These are phyloP conservation scores for Oscheius sp. DNA, from an alignment of 2,888 invertebrate species.

Conservation along the genomic window DNA sequence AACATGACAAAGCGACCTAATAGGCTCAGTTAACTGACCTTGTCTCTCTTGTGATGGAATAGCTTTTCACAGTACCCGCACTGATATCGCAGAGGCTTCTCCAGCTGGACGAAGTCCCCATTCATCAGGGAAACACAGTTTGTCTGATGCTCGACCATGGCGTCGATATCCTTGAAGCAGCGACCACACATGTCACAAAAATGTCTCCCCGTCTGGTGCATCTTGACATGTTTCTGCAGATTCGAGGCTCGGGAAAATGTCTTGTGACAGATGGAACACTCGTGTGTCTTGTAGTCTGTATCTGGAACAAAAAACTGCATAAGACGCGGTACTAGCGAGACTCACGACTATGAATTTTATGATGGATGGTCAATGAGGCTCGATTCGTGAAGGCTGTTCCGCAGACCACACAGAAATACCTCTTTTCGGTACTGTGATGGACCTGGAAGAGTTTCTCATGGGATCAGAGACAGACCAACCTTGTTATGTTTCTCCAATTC, in stretches of 20 bases:
- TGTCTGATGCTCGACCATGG: constrained; percentile 41
- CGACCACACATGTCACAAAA: constrained; percentile 51
- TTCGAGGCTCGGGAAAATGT: constrained; percentile 45
- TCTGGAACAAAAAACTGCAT: not conserved
- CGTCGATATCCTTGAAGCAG: constrained; percentile 43
- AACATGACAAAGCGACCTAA: not conserved
- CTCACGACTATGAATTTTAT: constrained; percentile 31
- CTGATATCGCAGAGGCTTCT: constrained; percentile 47
- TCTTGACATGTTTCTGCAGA: constrained; percentile 44
- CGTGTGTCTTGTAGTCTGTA: constrained; percentile 35
- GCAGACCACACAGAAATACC: constrained; percentile 33
- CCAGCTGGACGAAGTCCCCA: constrained; percentile 35
- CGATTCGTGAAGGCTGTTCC: constrained; percentile 34
- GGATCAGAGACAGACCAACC: not conserved
- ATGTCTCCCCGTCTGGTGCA: constrained; percentile 47
- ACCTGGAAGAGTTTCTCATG: not conserved
- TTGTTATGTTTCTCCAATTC: constrained; percentile 14
- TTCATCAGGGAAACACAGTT: constrained; percentile 37
- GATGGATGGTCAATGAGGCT: constrained; percentile 31
- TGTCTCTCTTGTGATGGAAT: constrained; percentile 61
- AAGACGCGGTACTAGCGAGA: not conserved
- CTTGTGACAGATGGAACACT: constrained; percentile 46
- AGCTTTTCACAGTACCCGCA: constrained; percentile 57
- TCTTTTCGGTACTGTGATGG: constrained; percentile 8
- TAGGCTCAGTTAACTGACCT: constrained; percentile 41